Percentiles rank a stretch among this genome's conserved stretches.
These are phyloP conservation scores for Heliangelus exortis DNA, from an alignment of 2,797 vertebrate species.

Conservation along the genomic window DNA sequence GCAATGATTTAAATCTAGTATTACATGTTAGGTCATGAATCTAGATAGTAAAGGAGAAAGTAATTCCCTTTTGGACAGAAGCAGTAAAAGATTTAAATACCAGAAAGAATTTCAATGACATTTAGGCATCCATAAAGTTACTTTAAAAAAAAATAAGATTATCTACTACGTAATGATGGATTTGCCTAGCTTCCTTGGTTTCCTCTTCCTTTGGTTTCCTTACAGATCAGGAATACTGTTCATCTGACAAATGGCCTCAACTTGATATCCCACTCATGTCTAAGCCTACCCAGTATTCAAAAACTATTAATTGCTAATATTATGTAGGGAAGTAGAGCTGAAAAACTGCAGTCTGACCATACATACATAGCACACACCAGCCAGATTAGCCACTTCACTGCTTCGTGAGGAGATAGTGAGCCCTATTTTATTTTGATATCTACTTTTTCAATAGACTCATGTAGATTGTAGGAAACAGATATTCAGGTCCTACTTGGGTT, in stretches of 20 bases:
- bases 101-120: background rate
- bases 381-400: background rate
- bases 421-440: background rate
- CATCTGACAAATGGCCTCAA: background rate
- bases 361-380: fast-evolving
- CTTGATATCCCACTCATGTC: background rate
- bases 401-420: background rate
- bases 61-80: background rate
- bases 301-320: background rate
- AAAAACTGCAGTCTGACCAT: background rate
- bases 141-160: background rate
- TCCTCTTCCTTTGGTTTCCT: background rate
- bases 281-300: background rate
- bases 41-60: background rate
- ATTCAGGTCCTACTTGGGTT: background rate
- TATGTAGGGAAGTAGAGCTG: background rate
- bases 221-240: background rate
- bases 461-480: background rate
- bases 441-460: background rate
- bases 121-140: background rate
- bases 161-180: background rate
- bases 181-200: background rate
- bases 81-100: background rate
- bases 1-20: background rate
- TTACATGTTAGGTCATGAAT: background rate